Evolutionary conservation across 1,140 invertebrate species (phyloP), one percentile per base, ranked within the genome.

Genomic region (Harpegnathos saltator): DNA sequence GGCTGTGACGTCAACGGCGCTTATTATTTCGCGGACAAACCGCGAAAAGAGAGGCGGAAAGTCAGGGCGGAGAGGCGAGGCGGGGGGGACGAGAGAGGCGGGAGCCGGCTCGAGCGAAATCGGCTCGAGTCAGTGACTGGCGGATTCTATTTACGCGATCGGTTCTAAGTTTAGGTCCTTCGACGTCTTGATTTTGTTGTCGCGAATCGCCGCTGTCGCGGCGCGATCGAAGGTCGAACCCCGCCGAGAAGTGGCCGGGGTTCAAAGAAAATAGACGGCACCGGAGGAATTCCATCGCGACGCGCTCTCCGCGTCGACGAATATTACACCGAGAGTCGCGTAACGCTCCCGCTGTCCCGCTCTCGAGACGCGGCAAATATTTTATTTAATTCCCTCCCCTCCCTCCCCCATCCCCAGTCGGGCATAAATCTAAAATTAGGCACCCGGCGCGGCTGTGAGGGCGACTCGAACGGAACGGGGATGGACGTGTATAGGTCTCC

Each of bases 131-230:
- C 86, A 88, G 56, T 87, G 86, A 88, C 86, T 86, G 86, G 86
- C 54, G 65, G 56, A 87, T 88, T 88, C 86, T 88, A 88, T 88
- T 88, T 88, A 65, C 71, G 82, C 77, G 74, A 87, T 87, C 71
- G 82, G 17, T 73, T 77, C 86, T 88, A 88, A 87, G 71, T 88
- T 88, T 88, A 88, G 75, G 59, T 65, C 69, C 65, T 74, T 59
- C 82, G 38, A 84, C 85, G 38, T 88, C 63, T 87, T 87, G 82
- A 84, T 82, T 77, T 87, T 71, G 73, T 48, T 56, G 59, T 56
- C 50, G 68, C 68, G 50, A 56, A 81, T 84, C 59, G 29, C 44
- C 52, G 7, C 65, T 85, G 85, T 86, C 78, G 80, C 54, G 84
- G 59, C 48, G 66, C 65, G 63, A 81, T 77, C 78, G 68, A 84